A percentile compares a stretch with the other conserved stretches of the same genome.
phyloP scores from a whole-genome alignment of 2,113 vertebrate species.

The Serilophus lunatus region DNA sequence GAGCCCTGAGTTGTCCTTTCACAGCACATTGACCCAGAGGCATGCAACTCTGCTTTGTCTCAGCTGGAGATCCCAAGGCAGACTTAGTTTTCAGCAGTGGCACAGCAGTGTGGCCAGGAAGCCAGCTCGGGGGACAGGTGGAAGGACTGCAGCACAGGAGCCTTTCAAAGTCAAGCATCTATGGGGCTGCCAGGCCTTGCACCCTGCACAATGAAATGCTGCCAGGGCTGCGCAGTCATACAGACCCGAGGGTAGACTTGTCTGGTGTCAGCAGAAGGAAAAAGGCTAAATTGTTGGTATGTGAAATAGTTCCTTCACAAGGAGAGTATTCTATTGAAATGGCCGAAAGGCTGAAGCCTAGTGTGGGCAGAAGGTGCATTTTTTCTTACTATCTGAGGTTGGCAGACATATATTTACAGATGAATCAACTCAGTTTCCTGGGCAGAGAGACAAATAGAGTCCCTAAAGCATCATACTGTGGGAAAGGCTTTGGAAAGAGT shows the following conservation, averaged over 20 bases:
- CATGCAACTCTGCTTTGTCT: not conserved
- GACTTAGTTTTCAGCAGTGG: not conserved
- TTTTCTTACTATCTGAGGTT: slow-evolving; percentile 8
- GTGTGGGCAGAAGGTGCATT: not conserved
- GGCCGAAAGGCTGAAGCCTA: not conserved
- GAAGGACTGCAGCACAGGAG: not conserved
- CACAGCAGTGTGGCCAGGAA: not conserved
- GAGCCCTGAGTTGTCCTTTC: not conserved
- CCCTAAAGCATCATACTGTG: not conserved
- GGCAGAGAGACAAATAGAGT: slow-evolving; percentile 1
- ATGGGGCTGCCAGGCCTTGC: not conserved
- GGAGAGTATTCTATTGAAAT: not conserved
- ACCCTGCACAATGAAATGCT: fast-evolving
- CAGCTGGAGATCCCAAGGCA: not conserved
- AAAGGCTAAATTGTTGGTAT: not conserved
- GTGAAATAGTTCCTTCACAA: not conserved
- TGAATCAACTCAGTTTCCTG: not conserved
- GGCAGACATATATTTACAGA: not conserved
- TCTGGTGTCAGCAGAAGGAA: not conserved
- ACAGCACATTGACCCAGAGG: not conserved
- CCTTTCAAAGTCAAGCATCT: not conserved
- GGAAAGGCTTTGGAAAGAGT: slow-evolving; percentile 12
- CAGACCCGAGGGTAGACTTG: fast-evolving
- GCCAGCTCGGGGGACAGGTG: fast-evolving
- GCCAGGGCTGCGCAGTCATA: not conserved